Evolutionary conservation across 2,797 vertebrate species (phyloP).

Genomic region (Knipowitschia caucasica): DNA sequence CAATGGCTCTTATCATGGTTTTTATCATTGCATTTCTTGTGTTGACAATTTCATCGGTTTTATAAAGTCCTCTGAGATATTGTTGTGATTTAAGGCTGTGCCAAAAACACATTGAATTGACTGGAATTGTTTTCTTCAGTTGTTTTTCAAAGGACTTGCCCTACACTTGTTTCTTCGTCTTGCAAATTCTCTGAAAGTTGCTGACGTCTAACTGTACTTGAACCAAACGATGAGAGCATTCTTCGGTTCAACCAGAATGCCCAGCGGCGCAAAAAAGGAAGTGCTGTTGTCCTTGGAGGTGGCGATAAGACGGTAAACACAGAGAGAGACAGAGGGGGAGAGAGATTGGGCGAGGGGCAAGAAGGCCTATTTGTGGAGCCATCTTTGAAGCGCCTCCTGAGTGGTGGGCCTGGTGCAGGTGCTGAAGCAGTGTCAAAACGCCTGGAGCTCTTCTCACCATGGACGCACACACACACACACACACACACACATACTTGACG

Average conservation of each 20-base stretch:
- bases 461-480: constrained; percentile 25
- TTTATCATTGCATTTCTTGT: no score
- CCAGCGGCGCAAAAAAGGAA: background rate
- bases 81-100: no score
- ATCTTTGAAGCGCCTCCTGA: constrained; percentile 7
- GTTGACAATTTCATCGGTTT: no score
- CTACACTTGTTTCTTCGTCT: constrained; percentile 4
- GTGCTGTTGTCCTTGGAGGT: background rate
- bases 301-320: constrained; percentile 9
- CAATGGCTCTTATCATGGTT: no score
- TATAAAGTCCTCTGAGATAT: no score
- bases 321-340: background rate
- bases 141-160: background rate
- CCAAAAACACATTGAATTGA: no score
- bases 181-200: background rate
- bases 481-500: constrained; percentile 14
- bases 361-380: background rate
- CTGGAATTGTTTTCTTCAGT: background rate
- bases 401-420: constrained; percentile 48
- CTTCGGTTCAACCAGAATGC: background rate
- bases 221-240: constrained; percentile 2
- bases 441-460: constrained; percentile 52
- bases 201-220: background rate
- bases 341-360: constrained; percentile 4
- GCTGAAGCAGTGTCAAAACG: constrained; percentile 40